These are phyloP conservation scores for Scaptomyza reducta DNA, from an alignment of 2,888 invertebrate genomes.

Conservation along the genomic window DNA sequence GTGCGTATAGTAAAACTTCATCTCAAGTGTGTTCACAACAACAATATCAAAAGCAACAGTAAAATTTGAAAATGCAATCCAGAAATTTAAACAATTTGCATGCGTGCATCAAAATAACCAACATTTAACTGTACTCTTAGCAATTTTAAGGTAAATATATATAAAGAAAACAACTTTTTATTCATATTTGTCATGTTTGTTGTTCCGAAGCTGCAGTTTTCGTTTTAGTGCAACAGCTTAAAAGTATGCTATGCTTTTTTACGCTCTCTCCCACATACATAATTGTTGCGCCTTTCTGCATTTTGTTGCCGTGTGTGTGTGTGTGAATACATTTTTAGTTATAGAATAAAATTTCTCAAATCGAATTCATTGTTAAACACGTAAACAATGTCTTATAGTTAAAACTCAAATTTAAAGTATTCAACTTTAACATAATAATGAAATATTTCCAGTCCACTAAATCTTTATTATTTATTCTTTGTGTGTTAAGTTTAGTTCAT, in stretches of 20 bases:
- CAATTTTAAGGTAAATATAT: constrained; percentile 50
- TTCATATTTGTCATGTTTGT: constrained; percentile 18
- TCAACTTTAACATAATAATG: background rate
- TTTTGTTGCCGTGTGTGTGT: too few species aligned
- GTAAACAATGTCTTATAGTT: background rate
- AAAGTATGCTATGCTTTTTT: constrained; percentile 61
- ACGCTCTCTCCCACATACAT: constrained; percentile 3
- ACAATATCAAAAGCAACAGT: constrained; percentile 17
- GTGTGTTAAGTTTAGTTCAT: background rate
- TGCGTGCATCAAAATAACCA: constrained; percentile 20
- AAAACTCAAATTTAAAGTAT: background rate
- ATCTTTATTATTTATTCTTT: background rate
- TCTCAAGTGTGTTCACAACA: constrained; percentile 61
- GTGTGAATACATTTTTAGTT: too few species aligned
- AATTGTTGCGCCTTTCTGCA: constrained; percentile 47
- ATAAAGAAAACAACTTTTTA: constrained; percentile 1
- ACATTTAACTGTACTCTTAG: constrained; percentile 37
- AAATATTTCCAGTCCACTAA: background rate
- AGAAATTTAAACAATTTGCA: constrained; percentile 48
- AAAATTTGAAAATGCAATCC: constrained; percentile 28
- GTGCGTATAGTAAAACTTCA: constrained; percentile 49
- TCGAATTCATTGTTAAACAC: too few species aligned
- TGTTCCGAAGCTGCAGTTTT: constrained; percentile 17
- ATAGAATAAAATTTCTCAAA: too few species aligned
- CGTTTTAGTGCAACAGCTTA: constrained; percentile 67